A percentile compares a stretch with the other conserved stretches of the same genome.
These are phyloP conservation scores for Amniataba percoides DNA, from an alignment of 2,797 vertebrate genomes.

Conservation along the genomic window DNA sequence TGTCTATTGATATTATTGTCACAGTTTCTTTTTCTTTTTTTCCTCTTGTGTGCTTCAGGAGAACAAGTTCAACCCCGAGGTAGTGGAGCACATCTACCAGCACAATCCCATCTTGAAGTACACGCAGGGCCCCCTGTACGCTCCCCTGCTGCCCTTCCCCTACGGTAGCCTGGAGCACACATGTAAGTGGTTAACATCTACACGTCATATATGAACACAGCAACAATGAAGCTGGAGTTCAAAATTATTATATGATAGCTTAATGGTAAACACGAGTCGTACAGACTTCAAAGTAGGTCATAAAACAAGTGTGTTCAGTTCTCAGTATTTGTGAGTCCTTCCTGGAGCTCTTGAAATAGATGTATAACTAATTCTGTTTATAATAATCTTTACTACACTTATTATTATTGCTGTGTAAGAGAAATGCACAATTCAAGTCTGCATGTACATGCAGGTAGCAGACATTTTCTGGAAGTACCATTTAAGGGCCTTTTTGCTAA, in stretches of 20 bases:
- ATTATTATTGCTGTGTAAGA: not conserved
- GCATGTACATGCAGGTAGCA: not conserved
- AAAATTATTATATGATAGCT: slow-evolving; percentile 6
- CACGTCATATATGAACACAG: slow-evolving; percentile 11
- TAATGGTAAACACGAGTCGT: not conserved
- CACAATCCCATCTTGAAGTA: slow-evolving; percentile 95
- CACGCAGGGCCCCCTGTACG: slow-evolving; percentile 92
- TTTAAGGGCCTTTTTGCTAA: slow-evolving; percentile 7
- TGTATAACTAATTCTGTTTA: not conserved
- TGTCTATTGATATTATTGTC: slow-evolving; percentile 24
- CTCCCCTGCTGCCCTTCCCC: slow-evolving; percentile 94
- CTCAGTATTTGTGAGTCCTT: not conserved
- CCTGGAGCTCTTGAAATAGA: not conserved
- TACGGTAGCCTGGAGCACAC: slow-evolving; percentile 91
- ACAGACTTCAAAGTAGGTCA: not conserved
- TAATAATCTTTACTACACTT: not conserved
- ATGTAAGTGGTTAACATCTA: slow-evolving; percentile 84
- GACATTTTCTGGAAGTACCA: not conserved
- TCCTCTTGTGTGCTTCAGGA: slow-evolving; percentile 83
- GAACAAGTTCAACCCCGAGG: slow-evolving; percentile 90
- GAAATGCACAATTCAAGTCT: not conserved
- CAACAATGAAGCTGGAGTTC: not conserved
- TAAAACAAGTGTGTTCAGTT: not conserved
- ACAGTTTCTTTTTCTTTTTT: slow-evolving; percentile 7
- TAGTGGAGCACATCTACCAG: slow-evolving; percentile 94